A percentile compares a stretch with the other conserved stretches of the same genome.
These are phyloP conservation scores for Drosophila kambysellisi DNA, from an alignment of 2,888 invertebrate genomes.

Conservation along the genomic window DNA sequence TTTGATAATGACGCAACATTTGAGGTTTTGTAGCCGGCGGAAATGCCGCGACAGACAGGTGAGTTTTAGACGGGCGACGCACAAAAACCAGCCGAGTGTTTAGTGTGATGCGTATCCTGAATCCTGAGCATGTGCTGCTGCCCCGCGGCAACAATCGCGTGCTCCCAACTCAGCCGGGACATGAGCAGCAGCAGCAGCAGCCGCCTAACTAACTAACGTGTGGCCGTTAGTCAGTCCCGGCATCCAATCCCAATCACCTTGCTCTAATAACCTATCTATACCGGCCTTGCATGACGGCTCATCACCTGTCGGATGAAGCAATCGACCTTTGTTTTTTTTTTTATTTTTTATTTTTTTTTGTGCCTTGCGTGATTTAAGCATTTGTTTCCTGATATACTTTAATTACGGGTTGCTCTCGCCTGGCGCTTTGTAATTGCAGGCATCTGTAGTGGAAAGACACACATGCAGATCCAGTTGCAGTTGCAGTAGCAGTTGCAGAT, in stretches of 20 bases:
- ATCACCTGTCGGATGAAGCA: slow-evolving; percentile 80
- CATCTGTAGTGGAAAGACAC: slow-evolving; percentile 11
- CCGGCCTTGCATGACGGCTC: slow-evolving; percentile 68
- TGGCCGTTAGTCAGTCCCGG: slow-evolving; percentile 32
- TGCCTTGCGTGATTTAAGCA: slow-evolving; percentile 81
- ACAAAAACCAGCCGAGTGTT: slow-evolving; percentile 3
- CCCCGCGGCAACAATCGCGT: slow-evolving; percentile 54
- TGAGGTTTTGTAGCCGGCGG: slow-evolving; percentile 74
- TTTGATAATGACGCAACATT: slow-evolving; percentile 78
- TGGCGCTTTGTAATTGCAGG: slow-evolving; percentile 52
- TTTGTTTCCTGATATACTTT: slow-evolving; percentile 81
- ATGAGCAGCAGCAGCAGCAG: slow-evolving; percentile 22
- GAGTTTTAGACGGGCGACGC: slow-evolving; percentile 56
- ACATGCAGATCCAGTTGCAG: not conserved
- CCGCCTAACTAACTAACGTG: slow-evolving; percentile 28
- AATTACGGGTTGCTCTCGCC: slow-evolving; percentile 56
- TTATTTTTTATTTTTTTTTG: slow-evolving; percentile 26
- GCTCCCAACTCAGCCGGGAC: slow-evolving; percentile 38
- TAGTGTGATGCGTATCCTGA: slow-evolving; percentile 50
- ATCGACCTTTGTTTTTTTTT: slow-evolving; percentile 68
- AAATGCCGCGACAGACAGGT: slow-evolving; percentile 72
- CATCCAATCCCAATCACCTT: slow-evolving; percentile 20
- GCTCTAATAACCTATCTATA: slow-evolving; percentile 75
- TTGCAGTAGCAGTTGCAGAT: not conserved
- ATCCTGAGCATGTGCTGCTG: slow-evolving; percentile 69